Evolutionary conservation across 2,113 vertebrate species (phyloP).

Genomic region (Cricetomys ansorgei): DNA sequence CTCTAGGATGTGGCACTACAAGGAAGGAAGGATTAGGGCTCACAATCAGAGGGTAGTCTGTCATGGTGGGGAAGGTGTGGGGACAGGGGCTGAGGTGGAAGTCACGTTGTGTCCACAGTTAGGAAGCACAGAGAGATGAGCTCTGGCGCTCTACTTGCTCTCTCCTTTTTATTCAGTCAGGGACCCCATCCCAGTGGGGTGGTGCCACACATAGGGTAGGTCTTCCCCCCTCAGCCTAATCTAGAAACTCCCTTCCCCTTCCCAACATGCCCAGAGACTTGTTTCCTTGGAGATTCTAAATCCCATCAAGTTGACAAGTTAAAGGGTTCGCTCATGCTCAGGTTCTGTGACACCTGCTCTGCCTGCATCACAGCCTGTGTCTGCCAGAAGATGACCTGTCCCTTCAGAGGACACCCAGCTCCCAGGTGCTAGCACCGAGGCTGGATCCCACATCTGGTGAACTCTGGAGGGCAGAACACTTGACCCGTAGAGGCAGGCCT

Average conservation of each 20-base stretch:
- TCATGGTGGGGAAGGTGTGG: background rate
- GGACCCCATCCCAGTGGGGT: background rate
- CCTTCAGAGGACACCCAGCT: background rate
- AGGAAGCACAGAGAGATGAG: background rate
- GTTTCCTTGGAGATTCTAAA: background rate
- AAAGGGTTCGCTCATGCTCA: rapidly evolving
- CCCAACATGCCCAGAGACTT: background rate
- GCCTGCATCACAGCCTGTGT: background rate
- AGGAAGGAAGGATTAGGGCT: background rate
- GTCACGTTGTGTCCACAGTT: background rate
- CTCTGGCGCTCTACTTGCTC: background rate
- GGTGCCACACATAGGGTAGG: background rate
- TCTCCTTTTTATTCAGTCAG: background rate
- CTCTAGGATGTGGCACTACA: background rate
- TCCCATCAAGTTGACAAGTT: background rate
- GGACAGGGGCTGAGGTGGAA: background rate
- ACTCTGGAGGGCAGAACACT: background rate
- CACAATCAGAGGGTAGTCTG: background rate
- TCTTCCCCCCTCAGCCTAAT: background rate
- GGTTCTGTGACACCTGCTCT: background rate
- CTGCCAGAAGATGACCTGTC: rapidly evolving
- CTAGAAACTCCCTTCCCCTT: background rate
- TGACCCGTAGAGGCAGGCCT: background rate
- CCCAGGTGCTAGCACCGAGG: background rate
- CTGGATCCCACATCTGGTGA: rapidly evolving